Conservation (phyloP, 1,140 invertebrate species). For the Hesperophylax magnus region DNA sequence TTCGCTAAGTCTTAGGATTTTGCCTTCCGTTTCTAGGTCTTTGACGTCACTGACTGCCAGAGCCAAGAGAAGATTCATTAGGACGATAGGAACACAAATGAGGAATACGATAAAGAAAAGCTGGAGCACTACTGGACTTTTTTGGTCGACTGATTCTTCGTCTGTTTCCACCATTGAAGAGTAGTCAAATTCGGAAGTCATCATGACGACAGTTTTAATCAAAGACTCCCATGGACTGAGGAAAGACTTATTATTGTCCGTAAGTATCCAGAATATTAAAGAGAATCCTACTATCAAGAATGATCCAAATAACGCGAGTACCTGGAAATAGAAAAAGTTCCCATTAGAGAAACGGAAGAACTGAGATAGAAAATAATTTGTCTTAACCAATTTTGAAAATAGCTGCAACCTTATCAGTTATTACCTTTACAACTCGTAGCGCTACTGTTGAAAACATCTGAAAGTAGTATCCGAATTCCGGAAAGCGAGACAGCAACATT, state of each 20-base stretch:
- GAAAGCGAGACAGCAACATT: conserved; percentile 70
- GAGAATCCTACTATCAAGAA: conserved; percentile 72
- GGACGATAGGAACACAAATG: conserved; percentile 75
- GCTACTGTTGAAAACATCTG: conserved; percentile 72
- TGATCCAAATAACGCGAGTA: conserved; percentile 65
- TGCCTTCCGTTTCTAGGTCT: conserved; percentile 71
- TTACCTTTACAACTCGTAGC: conserved; percentile 66
- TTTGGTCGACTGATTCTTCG: not conserved
- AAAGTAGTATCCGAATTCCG: conserved; percentile 70
- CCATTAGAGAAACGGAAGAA: too few species aligned
- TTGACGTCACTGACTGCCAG: conserved; percentile 77
- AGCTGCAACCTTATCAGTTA: too few species aligned
- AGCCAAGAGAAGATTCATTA: conserved; percentile 77
- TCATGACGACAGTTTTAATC: conserved; percentile 72
- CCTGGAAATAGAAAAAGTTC: conserved; percentile 61
- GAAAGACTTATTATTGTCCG: conserved; percentile 65
- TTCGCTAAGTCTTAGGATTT: conserved; percentile 65
- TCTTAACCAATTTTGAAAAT: too few species aligned
- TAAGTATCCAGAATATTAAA: conserved; percentile 71
- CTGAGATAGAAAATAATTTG: too few species aligned
- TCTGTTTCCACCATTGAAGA: conserved; percentile 59
- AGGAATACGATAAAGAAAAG: conserved; percentile 74
- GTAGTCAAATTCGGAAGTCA: conserved; percentile 73
- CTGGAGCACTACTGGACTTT: conserved; percentile 60
- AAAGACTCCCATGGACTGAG: conserved; percentile 66